Evolutionary conservation across 2,113 vertebrate genomes (phyloP).

Genomic region (Eulacestoma nigropectus): DNA sequence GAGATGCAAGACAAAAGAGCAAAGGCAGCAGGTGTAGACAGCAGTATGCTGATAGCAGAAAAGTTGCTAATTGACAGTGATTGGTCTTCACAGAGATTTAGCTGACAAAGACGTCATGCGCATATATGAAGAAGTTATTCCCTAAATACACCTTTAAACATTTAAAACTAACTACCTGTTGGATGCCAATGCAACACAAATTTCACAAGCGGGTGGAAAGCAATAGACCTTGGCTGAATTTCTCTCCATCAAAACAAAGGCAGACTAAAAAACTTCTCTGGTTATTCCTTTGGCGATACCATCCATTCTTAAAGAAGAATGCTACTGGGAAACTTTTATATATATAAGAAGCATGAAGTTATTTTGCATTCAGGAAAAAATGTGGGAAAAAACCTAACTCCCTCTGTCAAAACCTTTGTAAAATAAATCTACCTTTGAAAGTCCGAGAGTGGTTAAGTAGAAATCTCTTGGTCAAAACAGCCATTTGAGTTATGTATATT

Average conservation of each 20-base stretch:
- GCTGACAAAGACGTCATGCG: background rate
- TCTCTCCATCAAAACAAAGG: background rate
- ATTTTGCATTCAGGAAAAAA: background rate
- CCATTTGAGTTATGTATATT: background rate
- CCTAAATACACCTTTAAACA: background rate
- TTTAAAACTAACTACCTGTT: background rate
- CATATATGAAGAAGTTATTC: background rate
- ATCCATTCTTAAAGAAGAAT: background rate
- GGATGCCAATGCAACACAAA: background rate
- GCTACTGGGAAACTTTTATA: background rate
- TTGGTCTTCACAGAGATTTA: background rate
- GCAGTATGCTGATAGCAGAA: background rate
- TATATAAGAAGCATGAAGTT: background rate
- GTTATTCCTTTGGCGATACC: background rate
- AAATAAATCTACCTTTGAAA: background rate
- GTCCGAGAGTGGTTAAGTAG: background rate
- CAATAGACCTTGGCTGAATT: background rate
- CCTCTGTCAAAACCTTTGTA: background rate
- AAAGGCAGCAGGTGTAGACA: background rate
- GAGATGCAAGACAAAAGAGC: background rate
- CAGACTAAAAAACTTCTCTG: background rate
- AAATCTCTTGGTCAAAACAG: background rate
- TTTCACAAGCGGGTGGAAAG: background rate
- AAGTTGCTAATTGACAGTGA: background rate
- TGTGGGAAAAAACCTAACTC: fast-evolving